Evolutionary conservation across 1,140 invertebrate genomes (phyloP), one percentile per base, ranked within the genome.

Genomic region (Platyscapa corneri): DNA sequence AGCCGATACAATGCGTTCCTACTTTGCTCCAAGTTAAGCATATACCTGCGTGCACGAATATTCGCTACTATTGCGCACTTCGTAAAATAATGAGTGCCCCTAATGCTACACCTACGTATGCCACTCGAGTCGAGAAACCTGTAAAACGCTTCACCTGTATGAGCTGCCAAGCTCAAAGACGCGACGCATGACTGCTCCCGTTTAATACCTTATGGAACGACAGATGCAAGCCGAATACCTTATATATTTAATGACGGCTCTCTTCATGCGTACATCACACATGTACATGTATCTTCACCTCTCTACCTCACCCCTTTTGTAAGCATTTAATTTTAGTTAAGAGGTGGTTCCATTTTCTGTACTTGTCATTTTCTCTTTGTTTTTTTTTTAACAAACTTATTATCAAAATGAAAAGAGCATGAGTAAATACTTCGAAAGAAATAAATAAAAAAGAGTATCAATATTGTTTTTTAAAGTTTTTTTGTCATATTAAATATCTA

Each of bases 101-200:
- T 18, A 27, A 3, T 14, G 56, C 3, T 27, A 60, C 20, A 23
- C 10, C 56, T 60, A 18, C 34, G 5, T 39, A 39, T 6, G 37
- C 67, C 34, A 39, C 32, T 30, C 75, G 60, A 75, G 49, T 53
- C 60, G 75, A 84, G 83, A 84, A 84, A 78, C 83, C 83, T 49
- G 60, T 53, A 67, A 49, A 78, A 37, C 32, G 83, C 64, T 78
- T 70, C 83, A 84, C 83, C 83, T 84, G 83, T 84, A 32, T 60
- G 2, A 72, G 34, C 39, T 81, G 3, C 64, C 8, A 3, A 32
- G 65, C 67, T 27, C 42, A 74, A 82, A 74, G 65, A 37, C 80
- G 10, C n/a, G 27, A 42, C 82, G 18, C 56, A 49, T 70, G 56
- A 53, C 70, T 76, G 82, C 49, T 72, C 60, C 37, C 56, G 34